These are phyloP conservation scores for Sebastes kiyomatsui DNA, from an alignment of 2,797 vertebrate species.

Conservation along the genomic window DNA sequence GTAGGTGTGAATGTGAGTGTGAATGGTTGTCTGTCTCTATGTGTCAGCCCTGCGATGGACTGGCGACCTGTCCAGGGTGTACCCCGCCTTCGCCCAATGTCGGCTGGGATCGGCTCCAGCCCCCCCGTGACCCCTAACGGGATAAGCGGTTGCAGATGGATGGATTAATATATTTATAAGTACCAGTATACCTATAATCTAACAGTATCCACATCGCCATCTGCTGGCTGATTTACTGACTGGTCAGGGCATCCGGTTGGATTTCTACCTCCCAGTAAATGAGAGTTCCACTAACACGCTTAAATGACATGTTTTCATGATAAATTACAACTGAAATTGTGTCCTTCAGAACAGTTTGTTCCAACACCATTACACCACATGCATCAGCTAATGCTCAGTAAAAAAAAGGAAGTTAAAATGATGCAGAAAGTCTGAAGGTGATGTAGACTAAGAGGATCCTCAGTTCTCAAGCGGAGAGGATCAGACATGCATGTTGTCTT, in stretches of 20 bases:
- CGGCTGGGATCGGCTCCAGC: too few species aligned
- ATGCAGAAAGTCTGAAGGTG: not conserved
- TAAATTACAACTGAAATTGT: not conserved
- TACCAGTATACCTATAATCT: not conserved
- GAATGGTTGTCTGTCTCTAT: too few species aligned
- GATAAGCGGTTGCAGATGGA: too few species aligned
- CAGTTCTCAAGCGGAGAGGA: not conserved
- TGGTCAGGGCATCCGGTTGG: not conserved
- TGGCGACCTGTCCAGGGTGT: too few species aligned
- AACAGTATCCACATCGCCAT: slow-evolving; percentile 21
- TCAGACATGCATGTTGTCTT: not conserved
- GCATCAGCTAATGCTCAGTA: not conserved
- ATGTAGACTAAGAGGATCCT: not conserved
- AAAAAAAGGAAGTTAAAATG: not conserved
- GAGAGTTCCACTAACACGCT: not conserved
- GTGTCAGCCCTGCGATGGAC: too few species aligned
- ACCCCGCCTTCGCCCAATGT: too few species aligned
- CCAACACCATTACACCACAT: not conserved
- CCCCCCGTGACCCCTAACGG: too few species aligned
- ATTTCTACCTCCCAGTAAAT: not conserved
- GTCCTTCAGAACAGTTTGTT: not conserved
- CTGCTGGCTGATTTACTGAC: slow-evolving; percentile 28
- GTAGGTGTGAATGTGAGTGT: too few species aligned
- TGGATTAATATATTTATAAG: not conserved
- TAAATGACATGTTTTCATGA: not conserved